Percentiles rank a stretch among this genome's conserved stretches.
These are phyloP conservation scores for Drosophila kanapiae DNA, from an alignment of 1,140 invertebrate genomes.

Conservation along the genomic window DNA sequence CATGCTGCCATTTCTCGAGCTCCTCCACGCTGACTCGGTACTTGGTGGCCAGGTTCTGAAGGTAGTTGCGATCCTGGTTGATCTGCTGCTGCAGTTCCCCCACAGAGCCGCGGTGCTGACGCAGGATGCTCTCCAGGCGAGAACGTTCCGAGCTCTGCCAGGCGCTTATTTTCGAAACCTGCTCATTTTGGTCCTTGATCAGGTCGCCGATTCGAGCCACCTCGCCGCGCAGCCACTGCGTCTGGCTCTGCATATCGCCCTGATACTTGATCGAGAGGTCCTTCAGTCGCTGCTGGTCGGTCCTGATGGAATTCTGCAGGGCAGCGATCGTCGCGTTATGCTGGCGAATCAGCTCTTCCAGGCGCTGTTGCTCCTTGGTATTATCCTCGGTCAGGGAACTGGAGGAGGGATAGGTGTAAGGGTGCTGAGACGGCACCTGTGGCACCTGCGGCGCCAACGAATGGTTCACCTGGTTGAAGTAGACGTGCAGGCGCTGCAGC, in stretches of 20 bases:
- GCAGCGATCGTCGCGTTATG: constrained; percentile 73
- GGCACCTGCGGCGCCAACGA: constrained; percentile 50
- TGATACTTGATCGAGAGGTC: constrained; percentile 76
- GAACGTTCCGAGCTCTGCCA: constrained; percentile 78
- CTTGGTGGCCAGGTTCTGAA: constrained; percentile 73
- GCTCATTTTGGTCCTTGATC: constrained; percentile 75
- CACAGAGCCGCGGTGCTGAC: constrained; percentile 73
- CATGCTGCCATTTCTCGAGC: constrained; percentile 75
- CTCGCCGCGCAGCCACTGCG: constrained; percentile 77
- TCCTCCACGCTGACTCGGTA: constrained; percentile 81
- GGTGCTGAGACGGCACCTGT: constrained; percentile 4
- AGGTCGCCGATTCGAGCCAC: constrained; percentile 70
- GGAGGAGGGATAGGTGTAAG: constrained; percentile 23
- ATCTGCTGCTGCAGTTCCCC: constrained; percentile 72
- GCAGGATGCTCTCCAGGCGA: constrained; percentile 70
- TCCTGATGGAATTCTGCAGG: constrained; percentile 69
- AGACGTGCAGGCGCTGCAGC: constrained; percentile 58
- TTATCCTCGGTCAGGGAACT: constrained; percentile 54
- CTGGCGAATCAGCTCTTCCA: constrained; percentile 71
- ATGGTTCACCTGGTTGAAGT: constrained; percentile 70
- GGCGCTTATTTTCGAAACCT: constrained; percentile 68
- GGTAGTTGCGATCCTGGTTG: constrained; percentile 67
- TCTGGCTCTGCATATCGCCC: constrained; percentile 77
- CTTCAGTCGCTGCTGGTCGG: constrained; percentile 73
- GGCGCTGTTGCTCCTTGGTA: constrained; percentile 66